Conservation (phyloP, 2,888 invertebrate genomes). For the Sesamia inferens region DNA sequence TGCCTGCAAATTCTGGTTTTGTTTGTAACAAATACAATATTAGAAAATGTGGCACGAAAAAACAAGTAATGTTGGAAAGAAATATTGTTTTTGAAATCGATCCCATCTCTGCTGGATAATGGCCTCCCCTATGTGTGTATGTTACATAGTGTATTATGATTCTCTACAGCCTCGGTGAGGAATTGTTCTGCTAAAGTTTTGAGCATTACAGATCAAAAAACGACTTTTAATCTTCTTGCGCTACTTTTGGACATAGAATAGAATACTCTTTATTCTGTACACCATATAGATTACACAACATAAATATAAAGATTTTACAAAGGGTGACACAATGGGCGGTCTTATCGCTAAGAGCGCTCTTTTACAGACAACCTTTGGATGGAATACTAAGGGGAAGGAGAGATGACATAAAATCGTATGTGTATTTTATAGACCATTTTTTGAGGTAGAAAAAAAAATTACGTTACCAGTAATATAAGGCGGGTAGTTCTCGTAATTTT, state of each 20-base stretch:
- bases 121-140: not conserved
- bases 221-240: not conserved
- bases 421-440: too few species aligned
- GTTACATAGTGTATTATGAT: not conserved
- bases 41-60: slow-evolving; percentile 9
- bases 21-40: slow-evolving; percentile 18
- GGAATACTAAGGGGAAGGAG: too few species aligned
- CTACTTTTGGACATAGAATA: too few species aligned
- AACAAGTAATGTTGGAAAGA: not conserved
- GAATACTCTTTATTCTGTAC: too few species aligned
- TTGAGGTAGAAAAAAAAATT: not conserved
- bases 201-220: not conserved
- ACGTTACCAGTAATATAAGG: too few species aligned
- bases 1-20: slow-evolving; percentile 15
- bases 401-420: too few species aligned
- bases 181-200: not conserved
- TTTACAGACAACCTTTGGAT: too few species aligned
- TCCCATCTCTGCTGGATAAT: not conserved
- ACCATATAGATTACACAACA: too few species aligned
- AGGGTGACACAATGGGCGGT: too few species aligned
- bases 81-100: not conserved
- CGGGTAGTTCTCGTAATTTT: too few species aligned
- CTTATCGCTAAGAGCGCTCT: too few species aligned
- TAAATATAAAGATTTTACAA: too few species aligned
- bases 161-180: not conserved